A percentile compares a stretch with the other conserved stretches of the same genome.
These are phyloP conservation scores for Dryadula phaetusa DNA, from an alignment of 2,888 invertebrate genomes.

Conservation along the genomic window DNA sequence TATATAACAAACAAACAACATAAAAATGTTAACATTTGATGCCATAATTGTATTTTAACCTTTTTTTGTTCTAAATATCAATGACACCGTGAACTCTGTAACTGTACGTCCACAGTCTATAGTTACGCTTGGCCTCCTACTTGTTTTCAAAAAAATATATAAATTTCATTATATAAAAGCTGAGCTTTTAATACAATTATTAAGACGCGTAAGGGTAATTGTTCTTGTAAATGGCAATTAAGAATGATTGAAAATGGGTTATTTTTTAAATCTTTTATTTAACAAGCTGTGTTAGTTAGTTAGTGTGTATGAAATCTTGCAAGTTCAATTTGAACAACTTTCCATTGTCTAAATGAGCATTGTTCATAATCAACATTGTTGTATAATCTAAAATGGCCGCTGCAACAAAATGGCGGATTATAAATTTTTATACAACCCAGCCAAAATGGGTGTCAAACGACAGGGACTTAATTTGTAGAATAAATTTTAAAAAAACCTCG, in stretches of 20 bases:
- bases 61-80: conserved; percentile 22
- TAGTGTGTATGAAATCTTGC: no score
- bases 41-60: neutral
- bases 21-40: conserved; percentile 4
- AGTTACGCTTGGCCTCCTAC: conserved; percentile 1
- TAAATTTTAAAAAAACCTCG: no score
- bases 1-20: no score
- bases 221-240: neutral
- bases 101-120: conserved; percentile 9
- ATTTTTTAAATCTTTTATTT: neutral
- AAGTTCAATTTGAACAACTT: no score
- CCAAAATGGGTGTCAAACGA: no score
- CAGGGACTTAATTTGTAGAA: no score
- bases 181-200: neutral
- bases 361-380: no score
- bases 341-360: no score
- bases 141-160: conserved; percentile 5
- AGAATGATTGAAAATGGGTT: neutral
- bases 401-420: no score
- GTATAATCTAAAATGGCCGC: no score
- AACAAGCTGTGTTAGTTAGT: no score
- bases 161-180: neutral
- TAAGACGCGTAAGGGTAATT: neutral
- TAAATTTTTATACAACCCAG: no score
- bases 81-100: conserved; percentile 22